phyloP scores from a whole-genome alignment of 2,797 vertebrate genomes.

The Smutsia gigantea region DNA sequence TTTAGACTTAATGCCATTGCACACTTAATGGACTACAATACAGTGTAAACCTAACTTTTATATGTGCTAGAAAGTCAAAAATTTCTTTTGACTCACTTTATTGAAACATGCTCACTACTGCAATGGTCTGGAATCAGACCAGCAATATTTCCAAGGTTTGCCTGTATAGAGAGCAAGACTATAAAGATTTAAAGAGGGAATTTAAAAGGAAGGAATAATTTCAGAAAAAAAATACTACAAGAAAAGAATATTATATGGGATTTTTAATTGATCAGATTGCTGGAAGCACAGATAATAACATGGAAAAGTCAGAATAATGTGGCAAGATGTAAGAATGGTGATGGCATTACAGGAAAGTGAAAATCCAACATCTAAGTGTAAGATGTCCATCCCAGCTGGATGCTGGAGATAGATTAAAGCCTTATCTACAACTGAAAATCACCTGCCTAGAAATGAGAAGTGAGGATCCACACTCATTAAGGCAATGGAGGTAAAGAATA shows the following conservation, averaged over 20 bases:
- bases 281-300: not conserved
- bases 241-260: not conserved
- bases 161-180: not conserved
- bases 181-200: not conserved
- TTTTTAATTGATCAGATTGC: not conserved
- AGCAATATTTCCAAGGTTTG: no score
- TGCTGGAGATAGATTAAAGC: not conserved
- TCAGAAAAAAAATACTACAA: not conserved
- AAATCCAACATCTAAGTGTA: not conserved
- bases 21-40: no score
- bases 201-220: conserved; percentile 5
- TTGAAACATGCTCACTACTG: no score
- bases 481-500: not conserved
- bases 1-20: no score
- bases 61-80: no score
- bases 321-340: not conserved
- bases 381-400: not conserved
- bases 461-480: not conserved
- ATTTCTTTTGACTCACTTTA: no score
- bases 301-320: not conserved
- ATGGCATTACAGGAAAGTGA: not conserved
- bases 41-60: no score
- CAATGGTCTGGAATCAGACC: no score
- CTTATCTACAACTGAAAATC: not conserved
- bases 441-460: not conserved